These are phyloP conservation scores for Emydura subglobosa DNA, from an alignment of 2,113 vertebrate species.

Conservation along the genomic window DNA sequence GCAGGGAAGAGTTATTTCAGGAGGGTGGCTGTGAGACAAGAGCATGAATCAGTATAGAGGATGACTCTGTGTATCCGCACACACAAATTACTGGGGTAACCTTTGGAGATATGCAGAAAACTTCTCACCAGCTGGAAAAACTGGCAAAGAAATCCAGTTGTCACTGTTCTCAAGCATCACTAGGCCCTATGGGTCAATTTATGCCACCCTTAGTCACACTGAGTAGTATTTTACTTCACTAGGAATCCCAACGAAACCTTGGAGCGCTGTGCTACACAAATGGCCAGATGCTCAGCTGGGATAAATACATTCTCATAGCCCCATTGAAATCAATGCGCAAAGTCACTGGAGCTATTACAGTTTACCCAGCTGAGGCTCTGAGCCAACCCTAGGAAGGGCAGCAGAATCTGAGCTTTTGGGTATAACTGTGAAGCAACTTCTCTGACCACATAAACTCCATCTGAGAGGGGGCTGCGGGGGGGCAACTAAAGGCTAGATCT, in stretches of 20 bases:
- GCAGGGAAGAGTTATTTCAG: constrained; percentile 29
- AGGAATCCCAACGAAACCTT: background rate
- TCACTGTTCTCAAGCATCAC: background rate
- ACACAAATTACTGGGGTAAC: background rate
- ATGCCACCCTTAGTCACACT: accelerated
- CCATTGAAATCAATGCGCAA: background rate
- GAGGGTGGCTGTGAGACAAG: background rate
- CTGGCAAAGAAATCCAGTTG: background rate
- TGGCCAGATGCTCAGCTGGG: background rate
- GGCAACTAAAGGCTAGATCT: background rate
- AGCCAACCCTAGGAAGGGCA: background rate
- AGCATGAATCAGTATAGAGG: background rate
- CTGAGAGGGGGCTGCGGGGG: background rate
- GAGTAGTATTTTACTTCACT: background rate
- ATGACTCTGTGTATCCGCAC: accelerated
- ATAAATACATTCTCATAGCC: background rate
- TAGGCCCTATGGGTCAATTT: background rate
- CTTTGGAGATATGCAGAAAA: background rate
- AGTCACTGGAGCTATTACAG: background rate
- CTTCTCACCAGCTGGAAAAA: background rate
- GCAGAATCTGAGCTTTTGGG: background rate
- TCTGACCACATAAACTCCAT: background rate
- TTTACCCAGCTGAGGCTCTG: background rate
- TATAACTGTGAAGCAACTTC: background rate
- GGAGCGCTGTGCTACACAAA: background rate